Evolutionary conservation across 1,140 invertebrate species (phyloP).

Genomic region (Acromyrmex charruanus): DNA sequence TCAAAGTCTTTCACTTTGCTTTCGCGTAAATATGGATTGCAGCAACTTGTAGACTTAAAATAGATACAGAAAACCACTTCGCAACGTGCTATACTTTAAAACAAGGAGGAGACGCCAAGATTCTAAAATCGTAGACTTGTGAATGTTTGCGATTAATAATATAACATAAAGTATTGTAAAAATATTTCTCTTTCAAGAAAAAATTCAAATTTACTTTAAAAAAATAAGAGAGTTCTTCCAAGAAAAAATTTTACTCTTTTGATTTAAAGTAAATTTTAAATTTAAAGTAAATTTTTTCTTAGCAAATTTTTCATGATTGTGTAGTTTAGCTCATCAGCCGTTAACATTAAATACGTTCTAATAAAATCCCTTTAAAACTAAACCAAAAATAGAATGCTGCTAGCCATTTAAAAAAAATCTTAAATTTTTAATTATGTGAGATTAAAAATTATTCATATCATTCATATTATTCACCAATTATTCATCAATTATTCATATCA

Average conservation of each 20-base stretch:
- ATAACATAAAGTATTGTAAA: not conserved
- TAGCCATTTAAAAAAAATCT: not conserved
- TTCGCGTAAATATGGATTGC: conserved; percentile 28
- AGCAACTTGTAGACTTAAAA: conserved; percentile 10
- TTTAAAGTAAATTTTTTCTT: not conserved
- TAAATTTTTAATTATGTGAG: not conserved
- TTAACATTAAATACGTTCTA: not conserved
- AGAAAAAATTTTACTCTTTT: not conserved
- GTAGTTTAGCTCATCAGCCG: not conserved
- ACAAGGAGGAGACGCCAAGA: not conserved
- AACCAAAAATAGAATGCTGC: not conserved
- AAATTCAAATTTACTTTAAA: not conserved
- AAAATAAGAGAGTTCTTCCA: no score
- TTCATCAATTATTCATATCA: not conserved
- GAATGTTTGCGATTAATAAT: conserved; percentile 15
- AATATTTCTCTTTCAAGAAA: not conserved
- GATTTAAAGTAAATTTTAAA: not conserved
- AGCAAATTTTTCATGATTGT: not conserved
- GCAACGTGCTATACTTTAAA: not conserved
- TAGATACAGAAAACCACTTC: conserved; percentile 5
- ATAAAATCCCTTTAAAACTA: not conserved
- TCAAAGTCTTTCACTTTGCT: conserved; percentile 17
- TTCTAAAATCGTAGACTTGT: not conserved
- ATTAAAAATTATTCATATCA: not conserved
- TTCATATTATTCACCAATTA: no score